Conservation (phyloP, 2,113 vertebrate genomes). For the Bombycilla garrulus region DNA sequence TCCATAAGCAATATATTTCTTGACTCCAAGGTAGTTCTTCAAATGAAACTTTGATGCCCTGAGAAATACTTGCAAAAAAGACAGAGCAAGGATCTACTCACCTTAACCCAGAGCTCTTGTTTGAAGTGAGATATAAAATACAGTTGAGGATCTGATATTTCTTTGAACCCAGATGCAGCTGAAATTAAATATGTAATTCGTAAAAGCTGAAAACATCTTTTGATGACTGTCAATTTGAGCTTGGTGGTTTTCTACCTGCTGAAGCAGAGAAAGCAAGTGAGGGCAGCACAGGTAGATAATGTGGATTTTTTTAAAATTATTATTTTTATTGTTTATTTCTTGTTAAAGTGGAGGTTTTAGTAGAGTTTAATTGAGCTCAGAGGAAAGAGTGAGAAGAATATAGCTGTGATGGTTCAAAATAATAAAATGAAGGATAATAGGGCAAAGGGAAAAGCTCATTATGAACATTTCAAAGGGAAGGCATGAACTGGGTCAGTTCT, state of each 20-base stretch:
- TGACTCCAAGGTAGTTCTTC: constrained; percentile 8
- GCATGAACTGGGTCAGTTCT: not conserved
- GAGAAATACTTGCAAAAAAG: constrained; percentile 7
- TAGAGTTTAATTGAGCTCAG: not conserved
- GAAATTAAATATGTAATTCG: not conserved
- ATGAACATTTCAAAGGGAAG: not conserved
- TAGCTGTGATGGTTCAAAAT: not conserved
- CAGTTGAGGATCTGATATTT: not conserved
- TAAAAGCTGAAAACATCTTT: not conserved
- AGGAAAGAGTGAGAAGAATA: not conserved
- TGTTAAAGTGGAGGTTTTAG: not conserved
- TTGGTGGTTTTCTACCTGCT: not conserved
- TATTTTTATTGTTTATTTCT: not conserved
- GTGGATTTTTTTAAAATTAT: not conserved
- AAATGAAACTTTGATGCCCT: constrained; percentile 48
- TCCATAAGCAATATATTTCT: constrained; percentile 40
- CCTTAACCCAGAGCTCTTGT: constrained; percentile 2
- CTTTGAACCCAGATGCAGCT: not conserved
- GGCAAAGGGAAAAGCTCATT: not conserved
- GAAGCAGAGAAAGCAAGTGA: not conserved
- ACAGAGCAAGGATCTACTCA: not conserved
- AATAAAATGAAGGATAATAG: not conserved
- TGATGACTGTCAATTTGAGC: not conserved
- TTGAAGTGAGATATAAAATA: not conserved
- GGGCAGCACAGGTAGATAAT: not conserved